Evolutionary conservation across 2,113 vertebrate species (phyloP).

Genomic region (Microtus montanus): DNA sequence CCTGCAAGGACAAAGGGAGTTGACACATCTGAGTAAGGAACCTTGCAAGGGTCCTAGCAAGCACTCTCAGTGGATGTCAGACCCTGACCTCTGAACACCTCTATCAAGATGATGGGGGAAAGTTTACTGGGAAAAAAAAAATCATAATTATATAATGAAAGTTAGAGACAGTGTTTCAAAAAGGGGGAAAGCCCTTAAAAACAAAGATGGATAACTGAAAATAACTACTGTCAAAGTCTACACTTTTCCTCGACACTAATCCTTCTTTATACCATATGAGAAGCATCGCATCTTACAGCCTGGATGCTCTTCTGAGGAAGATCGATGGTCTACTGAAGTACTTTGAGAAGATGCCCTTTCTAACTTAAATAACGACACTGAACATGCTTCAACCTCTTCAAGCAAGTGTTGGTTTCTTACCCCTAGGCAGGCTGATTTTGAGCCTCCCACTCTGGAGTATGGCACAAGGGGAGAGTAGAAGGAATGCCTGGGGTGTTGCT

Average conservation of each 20-base stretch:
- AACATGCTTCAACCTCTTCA: background rate
- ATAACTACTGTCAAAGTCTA: background rate
- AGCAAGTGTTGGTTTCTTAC: background rate
- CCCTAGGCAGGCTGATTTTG: background rate
- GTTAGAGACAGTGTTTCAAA: background rate
- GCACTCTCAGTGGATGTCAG: background rate
- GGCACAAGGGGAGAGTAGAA: background rate
- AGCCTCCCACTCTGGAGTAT: background rate
- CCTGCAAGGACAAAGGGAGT: background rate
- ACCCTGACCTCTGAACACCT: background rate
- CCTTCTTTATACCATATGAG: background rate
- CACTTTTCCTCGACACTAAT: background rate
- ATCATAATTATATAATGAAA: background rate
- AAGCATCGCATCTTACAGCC: background rate
- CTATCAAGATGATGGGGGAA: background rate
- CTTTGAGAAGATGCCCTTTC: background rate
- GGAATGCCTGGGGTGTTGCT: background rate
- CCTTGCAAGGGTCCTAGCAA: background rate
- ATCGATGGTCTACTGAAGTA: background rate
- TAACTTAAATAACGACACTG: background rate
- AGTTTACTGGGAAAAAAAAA: background rate
- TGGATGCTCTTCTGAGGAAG: background rate
- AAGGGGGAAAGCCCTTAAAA: background rate
- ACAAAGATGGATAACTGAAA: background rate
- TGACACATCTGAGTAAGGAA: fast-evolving